Conservation (phyloP, 1,140 invertebrate species). For the Drosophila lini region DNA sequence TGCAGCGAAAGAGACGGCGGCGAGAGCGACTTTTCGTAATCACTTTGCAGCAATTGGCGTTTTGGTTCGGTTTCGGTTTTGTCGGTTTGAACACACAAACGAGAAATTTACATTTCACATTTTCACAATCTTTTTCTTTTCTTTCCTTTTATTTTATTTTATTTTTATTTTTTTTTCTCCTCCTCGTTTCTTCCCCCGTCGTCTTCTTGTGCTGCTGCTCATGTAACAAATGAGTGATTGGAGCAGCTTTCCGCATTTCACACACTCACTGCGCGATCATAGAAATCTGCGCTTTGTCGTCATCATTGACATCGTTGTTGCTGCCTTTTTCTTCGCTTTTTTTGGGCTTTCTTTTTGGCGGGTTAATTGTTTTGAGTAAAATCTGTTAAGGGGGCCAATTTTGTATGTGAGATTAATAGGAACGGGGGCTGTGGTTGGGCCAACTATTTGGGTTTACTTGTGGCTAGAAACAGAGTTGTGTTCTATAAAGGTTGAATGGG, state of each 20-base stretch:
- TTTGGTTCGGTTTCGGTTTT: constrained; percentile 61
- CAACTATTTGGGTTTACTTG: not conserved
- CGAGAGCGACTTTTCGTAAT: constrained; percentile 73
- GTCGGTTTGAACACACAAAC: constrained; percentile 41
- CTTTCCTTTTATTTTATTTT: constrained; percentile 8
- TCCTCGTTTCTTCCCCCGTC: constrained; percentile 2
- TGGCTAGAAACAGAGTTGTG: not conserved
- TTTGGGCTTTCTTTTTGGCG: constrained; percentile 46
- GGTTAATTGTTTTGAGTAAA: constrained; percentile 47
- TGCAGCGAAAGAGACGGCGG: constrained; percentile 19
- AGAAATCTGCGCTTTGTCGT: constrained; percentile 67
- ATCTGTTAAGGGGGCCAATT: constrained; percentile 29
- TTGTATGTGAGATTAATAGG: constrained; percentile 33
- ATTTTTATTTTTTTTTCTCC: not conserved
- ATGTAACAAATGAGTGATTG: constrained; percentile 76
- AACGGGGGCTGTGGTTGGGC: not conserved
- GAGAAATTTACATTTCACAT: constrained; percentile 80
- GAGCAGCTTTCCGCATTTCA: constrained; percentile 78
- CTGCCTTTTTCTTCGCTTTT: constrained; percentile 33
- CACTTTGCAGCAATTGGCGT: constrained; percentile 79
- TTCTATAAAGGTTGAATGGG: not conserved
- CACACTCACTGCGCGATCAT: constrained; percentile 47
- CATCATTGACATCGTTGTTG: constrained; percentile 48
- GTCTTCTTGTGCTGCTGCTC: constrained; percentile 27
- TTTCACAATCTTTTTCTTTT: constrained; percentile 70